These are phyloP conservation scores for Chrysaora quinquecirrha DNA, from an alignment of 30 jellyfish, hydroid and myxozoan species.

Conservation along the genomic window DNA sequence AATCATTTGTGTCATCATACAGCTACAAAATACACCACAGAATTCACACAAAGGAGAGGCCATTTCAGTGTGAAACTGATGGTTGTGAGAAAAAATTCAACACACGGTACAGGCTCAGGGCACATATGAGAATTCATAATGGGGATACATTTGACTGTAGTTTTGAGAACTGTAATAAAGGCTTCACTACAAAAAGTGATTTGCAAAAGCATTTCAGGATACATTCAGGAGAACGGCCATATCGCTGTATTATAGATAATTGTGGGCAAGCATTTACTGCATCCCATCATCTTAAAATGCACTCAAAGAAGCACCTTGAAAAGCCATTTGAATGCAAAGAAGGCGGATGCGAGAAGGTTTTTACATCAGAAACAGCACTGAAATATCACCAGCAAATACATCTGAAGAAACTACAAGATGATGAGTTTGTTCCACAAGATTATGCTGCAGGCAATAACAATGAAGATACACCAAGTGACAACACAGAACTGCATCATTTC, in stretches of 20 bases:
- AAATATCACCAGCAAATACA: constrained; percentile 66
- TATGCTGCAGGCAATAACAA: background rate
- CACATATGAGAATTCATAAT: constrained; percentile 88
- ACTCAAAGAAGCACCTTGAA: constrained; percentile 72
- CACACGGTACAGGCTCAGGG: constrained; percentile 79
- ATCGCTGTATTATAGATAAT: constrained; percentile 68
- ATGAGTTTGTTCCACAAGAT: constrained; percentile 36
- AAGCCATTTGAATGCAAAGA: constrained; percentile 85
- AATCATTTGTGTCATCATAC: constrained; percentile 89
- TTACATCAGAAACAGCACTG: constrained; percentile 68
- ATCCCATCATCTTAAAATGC: constrained; percentile 88
- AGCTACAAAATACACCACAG: constrained; percentile 89
- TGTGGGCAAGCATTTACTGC: constrained; percentile 83
- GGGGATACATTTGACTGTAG: constrained; percentile 84
- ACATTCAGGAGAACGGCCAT: constrained; percentile 93
- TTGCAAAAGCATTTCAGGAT: constrained; percentile 82
- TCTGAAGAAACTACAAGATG: constrained; percentile 31
- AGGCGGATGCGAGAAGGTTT: constrained; percentile 81
- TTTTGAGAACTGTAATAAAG: constrained; percentile 78
- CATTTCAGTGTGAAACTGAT: constrained; percentile 77
- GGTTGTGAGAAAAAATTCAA: constrained; percentile 89
- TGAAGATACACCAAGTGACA: background rate
- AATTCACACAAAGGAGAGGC: constrained; percentile 90
- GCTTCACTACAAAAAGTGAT: constrained; percentile 91
- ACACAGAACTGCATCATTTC: constrained; percentile 47